Percentiles rank a stretch among this genome's conserved stretches.
Conservation (phyloP, 2,797 vertebrate species). For the Heteromormyrus szaboi region DNA sequence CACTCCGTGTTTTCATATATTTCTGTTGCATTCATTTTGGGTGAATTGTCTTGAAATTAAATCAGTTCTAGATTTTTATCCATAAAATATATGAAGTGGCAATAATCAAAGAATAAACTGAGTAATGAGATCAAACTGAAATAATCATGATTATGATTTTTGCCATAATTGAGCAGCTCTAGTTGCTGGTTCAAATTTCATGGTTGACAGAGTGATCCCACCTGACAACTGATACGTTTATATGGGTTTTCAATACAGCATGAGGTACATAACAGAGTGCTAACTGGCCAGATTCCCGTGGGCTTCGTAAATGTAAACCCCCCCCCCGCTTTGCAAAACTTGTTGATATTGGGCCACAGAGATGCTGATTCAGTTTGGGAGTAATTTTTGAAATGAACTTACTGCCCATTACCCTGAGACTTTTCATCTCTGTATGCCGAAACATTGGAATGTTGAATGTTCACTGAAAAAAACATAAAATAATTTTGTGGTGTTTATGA, state of each 20-base stretch:
- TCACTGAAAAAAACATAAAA: neutral
- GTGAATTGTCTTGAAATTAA: neutral
- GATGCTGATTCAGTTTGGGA: neutral
- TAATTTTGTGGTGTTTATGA: neutral
- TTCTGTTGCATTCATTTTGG: neutral
- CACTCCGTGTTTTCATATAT: neutral
- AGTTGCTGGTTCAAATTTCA: no score
- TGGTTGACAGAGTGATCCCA: no score
- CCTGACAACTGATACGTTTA: no score
- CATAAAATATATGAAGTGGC: neutral
- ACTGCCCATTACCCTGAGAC: neutral
- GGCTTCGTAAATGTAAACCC: neutral
- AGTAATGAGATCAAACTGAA: neutral
- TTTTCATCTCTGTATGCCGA: neutral
- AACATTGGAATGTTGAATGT: neutral
- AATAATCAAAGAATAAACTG: neutral
- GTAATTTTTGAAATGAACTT: neutral
- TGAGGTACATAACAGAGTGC: no score
- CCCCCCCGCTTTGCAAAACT: no score
- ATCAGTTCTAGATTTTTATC: neutral
- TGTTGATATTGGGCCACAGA: neutral
- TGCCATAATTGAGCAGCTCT: no score
- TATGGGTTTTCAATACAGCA: no score
- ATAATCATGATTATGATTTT: no score
- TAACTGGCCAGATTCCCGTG: neutral